A percentile compares a stretch with the other conserved stretches of the same genome.
These are phyloP conservation scores for Coluber constrictor DNA, from an alignment of 2,797 vertebrate genomes.

Conservation along the genomic window DNA sequence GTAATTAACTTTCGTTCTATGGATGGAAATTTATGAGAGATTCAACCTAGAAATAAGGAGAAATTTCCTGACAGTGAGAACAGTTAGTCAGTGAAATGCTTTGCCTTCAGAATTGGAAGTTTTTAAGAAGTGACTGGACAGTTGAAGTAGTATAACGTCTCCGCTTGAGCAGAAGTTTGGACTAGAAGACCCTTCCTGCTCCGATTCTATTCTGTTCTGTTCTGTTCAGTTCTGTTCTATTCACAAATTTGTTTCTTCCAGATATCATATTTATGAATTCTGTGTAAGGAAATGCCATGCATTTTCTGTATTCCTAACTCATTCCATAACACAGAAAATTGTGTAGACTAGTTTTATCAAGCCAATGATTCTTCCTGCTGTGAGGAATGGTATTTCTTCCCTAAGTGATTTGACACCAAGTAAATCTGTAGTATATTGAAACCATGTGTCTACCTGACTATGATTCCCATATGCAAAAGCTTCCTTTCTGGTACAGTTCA, in stretches of 20 bases:
- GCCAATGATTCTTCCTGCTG: neutral
- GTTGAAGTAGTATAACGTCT: neutral
- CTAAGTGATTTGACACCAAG: neutral
- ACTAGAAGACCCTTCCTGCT: neutral
- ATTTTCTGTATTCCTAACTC: slow-evolving; percentile 13
- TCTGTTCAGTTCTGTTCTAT: neutral
- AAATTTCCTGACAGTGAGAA: neutral
- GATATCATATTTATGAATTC: slow-evolving; percentile 19
- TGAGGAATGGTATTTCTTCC: neutral
- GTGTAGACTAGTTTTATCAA: neutral
- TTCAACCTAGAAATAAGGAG: neutral
- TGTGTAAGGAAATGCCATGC: slow-evolving; percentile 50
- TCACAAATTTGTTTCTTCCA: slow-evolving; percentile 53
- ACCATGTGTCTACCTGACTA: neutral
- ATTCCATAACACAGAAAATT: neutral
- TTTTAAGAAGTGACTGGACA: neutral
- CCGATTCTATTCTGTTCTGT: neutral
- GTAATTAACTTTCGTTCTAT: neutral
- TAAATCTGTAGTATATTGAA: neutral
- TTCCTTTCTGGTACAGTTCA: neutral
- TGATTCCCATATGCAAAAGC: neutral
- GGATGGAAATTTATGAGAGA: neutral
- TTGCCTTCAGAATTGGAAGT: neutral
- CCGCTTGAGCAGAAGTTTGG: neutral
- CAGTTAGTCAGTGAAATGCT: no score